These are phyloP conservation scores for Ectemnius lituratus DNA, from an alignment of 2,888 invertebrate genomes.

Conservation along the genomic window DNA sequence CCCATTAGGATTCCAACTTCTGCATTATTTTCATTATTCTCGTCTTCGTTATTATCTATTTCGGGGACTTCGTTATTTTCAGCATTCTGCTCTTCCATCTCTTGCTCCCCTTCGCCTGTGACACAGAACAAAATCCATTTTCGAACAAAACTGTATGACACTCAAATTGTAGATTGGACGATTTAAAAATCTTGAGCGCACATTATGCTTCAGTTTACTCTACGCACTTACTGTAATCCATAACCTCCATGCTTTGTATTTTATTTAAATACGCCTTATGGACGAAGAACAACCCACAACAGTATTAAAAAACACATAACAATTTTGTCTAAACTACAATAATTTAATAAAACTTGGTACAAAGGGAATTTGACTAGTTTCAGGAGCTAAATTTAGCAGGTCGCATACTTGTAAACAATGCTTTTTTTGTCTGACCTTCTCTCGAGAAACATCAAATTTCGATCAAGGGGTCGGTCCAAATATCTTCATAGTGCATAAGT, in stretches of 20 bases:
- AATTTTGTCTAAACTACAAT: too few species aligned
- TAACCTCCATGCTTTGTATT: constrained; percentile 44
- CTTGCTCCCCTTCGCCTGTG: background rate
- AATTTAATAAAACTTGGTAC: too few species aligned
- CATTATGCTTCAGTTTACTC: background rate
- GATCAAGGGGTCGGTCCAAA: too few species aligned
- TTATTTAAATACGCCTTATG: background rate
- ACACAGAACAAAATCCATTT: background rate
- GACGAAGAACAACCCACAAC: background rate
- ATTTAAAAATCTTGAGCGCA: background rate
- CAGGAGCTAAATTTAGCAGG: too few species aligned
- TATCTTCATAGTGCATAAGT: too few species aligned
- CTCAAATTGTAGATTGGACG: background rate
- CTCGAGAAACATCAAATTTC: background rate
- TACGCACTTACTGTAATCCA: constrained; percentile 41
- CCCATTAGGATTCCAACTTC: constrained; percentile 8
- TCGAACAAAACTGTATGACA: background rate
- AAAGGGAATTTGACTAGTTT: too few species aligned
- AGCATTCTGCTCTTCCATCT: constrained; percentile 14
- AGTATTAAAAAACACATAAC: background rate
- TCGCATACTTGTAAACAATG: constrained; percentile 3
- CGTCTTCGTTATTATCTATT: constrained; percentile 34
- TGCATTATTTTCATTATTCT: constrained; percentile 18
- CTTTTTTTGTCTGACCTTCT: constrained; percentile 20
- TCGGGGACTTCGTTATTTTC: constrained; percentile 22